Evolutionary conservation across 2,113 vertebrate genomes (phyloP).

Genomic region (Gavia stellata): DNA sequence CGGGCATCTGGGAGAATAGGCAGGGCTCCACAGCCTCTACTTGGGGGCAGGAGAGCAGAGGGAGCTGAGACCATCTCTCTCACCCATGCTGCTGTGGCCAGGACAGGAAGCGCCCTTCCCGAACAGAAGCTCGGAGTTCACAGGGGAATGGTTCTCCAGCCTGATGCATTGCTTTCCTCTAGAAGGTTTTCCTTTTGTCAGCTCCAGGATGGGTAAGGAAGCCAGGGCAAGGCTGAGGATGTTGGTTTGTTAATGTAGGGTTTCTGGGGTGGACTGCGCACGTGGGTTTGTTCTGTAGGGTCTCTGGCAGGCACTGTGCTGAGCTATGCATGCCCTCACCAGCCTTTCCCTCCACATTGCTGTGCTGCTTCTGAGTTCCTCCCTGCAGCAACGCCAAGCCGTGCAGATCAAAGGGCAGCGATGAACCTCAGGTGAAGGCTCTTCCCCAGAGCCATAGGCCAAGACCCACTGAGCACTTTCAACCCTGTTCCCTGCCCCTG

Average conservation of each 20-base stretch:
- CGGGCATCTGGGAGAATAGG: background rate
- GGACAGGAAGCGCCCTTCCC: accelerated
- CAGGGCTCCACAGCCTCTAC: background rate
- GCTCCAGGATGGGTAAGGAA: background rate
- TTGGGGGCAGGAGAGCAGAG: background rate
- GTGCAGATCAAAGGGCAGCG: background rate
- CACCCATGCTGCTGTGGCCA: accelerated
- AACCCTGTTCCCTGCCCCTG: background rate
- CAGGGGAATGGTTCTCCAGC: background rate
- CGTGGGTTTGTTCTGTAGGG: background rate
- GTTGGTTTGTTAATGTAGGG: background rate
- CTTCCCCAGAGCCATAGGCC: background rate
- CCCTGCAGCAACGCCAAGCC: background rate
- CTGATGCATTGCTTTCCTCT: background rate
- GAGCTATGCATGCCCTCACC: background rate
- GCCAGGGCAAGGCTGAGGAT: background rate
- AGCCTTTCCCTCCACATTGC: background rate
- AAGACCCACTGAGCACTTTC: background rate
- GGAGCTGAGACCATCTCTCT: background rate
- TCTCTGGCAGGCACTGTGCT: background rate
- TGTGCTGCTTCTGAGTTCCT: background rate
- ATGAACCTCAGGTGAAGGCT: background rate
- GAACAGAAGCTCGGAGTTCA: background rate
- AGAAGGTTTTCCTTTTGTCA: background rate
- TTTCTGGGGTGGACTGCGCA: background rate